These are phyloP conservation scores for Grammomys dolichurus DNA, from an alignment of 2,113 vertebrate species.

Conservation along the genomic window DNA sequence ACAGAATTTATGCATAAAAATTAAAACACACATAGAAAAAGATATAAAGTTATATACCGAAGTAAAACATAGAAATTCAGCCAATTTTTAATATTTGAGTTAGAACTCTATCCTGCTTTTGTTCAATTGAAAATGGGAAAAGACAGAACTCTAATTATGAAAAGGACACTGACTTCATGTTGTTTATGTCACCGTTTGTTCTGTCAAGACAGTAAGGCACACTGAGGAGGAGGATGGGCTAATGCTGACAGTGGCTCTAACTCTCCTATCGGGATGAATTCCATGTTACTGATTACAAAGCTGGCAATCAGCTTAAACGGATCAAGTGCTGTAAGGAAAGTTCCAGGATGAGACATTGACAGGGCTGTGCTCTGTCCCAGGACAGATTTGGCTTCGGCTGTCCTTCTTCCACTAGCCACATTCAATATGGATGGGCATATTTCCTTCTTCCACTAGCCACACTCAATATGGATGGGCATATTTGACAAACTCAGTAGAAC, in stretches of 20 bases:
- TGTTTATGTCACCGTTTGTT: not conserved
- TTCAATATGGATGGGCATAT: not conserved
- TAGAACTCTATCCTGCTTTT: slow-evolving; percentile 31
- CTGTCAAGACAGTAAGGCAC: not conserved
- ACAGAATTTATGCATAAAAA: slow-evolving; percentile 27
- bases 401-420: not conserved
- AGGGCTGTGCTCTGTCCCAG: not conserved
- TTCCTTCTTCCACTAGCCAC: not conserved
- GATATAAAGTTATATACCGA: not conserved
- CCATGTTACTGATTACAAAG: not conserved
- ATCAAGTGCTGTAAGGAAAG: not conserved
- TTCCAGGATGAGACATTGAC: not conserved
- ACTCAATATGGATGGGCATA: not conserved
- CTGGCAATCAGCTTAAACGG: not conserved
- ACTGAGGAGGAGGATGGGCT: not conserved
- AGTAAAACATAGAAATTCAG: slow-evolving; percentile 37
- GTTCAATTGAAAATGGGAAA: slow-evolving; percentile 4
- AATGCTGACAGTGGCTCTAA: not conserved
- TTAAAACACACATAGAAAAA: slow-evolving; percentile 1
- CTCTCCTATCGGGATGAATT: not conserved
- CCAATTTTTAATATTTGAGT: not conserved
- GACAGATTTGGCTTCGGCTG: not conserved
- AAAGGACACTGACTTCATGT: not conserved
- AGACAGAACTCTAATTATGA: not conserved
- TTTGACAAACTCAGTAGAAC: not conserved